Evolutionary conservation across 35 echinoderm and acorn worm species (phyloP), one percentile per base, ranked within the genome.

Genomic region (Acanthaster planci): DNA sequence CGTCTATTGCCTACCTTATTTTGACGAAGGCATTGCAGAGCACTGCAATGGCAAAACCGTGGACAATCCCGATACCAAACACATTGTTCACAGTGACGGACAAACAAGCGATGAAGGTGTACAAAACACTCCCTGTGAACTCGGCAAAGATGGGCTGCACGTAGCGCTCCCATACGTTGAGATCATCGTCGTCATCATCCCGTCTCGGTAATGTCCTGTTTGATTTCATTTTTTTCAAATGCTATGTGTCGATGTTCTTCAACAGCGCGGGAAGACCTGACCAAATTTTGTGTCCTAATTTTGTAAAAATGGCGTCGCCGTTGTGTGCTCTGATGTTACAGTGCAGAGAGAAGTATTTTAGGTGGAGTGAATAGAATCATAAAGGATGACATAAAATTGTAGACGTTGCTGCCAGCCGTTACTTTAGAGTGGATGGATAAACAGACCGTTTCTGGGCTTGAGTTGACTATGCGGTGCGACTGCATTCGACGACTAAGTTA

Each of bases 121-220:
- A 84, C 30, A 92, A 67, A 51, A 89, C 54, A 7, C 89, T 86
- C 10, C 94, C 94, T 2, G 57, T 50, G 82, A 97, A 97, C 44
- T 97, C 94, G 29, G 94, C 94, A 67, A 92, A 88, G 0, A 91
- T 59, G 44, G 94, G 90, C 44, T 97, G 94, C 17, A 97, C 78
- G 37, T 86, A 77, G 51, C 77, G 88, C 67, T 97, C 94, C 86
- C 86, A 92, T 17, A 92, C 83, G 76, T 83, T 80, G 23, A 85
- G 38, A 47, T 47, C n/a, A 29, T 96, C 94, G 1, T 92, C 93
- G 22, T 88, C 86, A 26, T 88, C 86, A 2, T 72, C 64, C 23
- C 22, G 1, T 34, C 34, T 72, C 2, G 64, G 64, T 26, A 15
- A 29, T 21, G 22, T 14, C 26, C 2, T 72, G 14, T 72, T 72